A percentile compares a stretch with the other conserved stretches of the same genome.
These are phyloP conservation scores for Athalia circularis DNA, from an alignment of 2,888 invertebrate species.

Conservation along the genomic window DNA sequence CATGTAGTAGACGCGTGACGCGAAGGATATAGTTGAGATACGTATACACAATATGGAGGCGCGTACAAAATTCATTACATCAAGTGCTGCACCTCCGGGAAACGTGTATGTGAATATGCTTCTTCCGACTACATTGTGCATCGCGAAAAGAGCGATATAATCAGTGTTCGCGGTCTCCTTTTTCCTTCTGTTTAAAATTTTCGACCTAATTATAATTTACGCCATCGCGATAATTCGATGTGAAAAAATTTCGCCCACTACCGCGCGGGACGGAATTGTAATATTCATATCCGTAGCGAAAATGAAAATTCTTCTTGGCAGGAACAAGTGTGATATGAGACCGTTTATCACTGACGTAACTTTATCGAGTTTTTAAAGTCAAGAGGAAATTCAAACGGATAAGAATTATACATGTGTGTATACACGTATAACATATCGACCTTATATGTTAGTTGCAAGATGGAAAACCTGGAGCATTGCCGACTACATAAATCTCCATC, in stretches of 20 bases:
- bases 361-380: slow-evolving; percentile 69
- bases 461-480: slow-evolving; percentile 4
- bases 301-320: too few species aligned
- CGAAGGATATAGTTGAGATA: not conserved
- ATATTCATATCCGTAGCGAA: too few species aligned
- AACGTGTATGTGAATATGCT: not conserved
- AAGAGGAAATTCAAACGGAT: slow-evolving; percentile 78
- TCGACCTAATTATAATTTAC: not conserved
- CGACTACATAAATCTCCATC: slow-evolving; percentile 6
- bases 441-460: slow-evolving; percentile 69
- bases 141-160: not conserved
- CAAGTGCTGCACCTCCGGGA: not conserved
- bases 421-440: too few species aligned
- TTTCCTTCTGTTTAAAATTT: not conserved
- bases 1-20: slow-evolving; percentile 2
- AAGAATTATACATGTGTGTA: slow-evolving; percentile 52
- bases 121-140: not conserved
- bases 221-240: too few species aligned
- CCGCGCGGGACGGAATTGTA: too few species aligned
- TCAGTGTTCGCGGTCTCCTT: not conserved
- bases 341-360: too few species aligned
- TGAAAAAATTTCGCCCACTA: too few species aligned
- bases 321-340: too few species aligned
- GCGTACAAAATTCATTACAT: not conserved
- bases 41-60: not conserved